Base-by-base conservation (phyloP, 2,113 vertebrate genomes). In the Takifugu bimaculatus region DNA sequence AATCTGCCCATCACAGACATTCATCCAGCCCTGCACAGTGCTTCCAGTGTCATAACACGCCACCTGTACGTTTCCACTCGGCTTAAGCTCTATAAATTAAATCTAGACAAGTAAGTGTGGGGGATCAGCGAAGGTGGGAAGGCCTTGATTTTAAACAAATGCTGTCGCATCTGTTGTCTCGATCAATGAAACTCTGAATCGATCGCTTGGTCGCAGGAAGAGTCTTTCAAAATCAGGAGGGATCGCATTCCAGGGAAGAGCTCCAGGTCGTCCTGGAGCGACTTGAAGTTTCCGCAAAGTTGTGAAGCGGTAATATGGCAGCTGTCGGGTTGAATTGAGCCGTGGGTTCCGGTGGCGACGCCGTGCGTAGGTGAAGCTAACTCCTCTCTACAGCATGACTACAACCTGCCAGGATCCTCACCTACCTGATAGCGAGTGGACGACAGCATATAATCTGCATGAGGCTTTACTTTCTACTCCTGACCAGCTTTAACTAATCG, bases 401-500 rank as follows among this genome's bases (percentile, higher is more conserved):
- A 65, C 84, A 79, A 82, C 72, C 76, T 57, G 74, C 60, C 77
- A 65, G 65, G 75, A 84, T 44, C 66, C 76, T 81, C 80, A 83
- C 84, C 73, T 84, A 88, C 86, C 88, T 89, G 86, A 81, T 70
- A 75, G 83, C 73, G 80, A 89, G 80, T 82, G 85, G 87, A 85
- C 83, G 88, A 90, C 88, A 85, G 84, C 74, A 50, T 79, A 84
- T 91, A 91, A 92, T 91, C 90, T 91, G 58, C 69, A 60, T 9
- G 7, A 42, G 77, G 84, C 72, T 83, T 84, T 83, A 66, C 83
- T 72, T 78, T 73, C 68, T 70, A 57, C 82, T 80, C 81, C 78
- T 84, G 82, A 80, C 80, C 83, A 83, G 90, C 84, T 90, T 90
- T 91, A 78, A 79, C 82, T 91, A 91, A 91, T 92, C 87, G 85